Conservation (phyloP, 2,797 vertebrate genomes). For the Synanceia verrucosa region DNA sequence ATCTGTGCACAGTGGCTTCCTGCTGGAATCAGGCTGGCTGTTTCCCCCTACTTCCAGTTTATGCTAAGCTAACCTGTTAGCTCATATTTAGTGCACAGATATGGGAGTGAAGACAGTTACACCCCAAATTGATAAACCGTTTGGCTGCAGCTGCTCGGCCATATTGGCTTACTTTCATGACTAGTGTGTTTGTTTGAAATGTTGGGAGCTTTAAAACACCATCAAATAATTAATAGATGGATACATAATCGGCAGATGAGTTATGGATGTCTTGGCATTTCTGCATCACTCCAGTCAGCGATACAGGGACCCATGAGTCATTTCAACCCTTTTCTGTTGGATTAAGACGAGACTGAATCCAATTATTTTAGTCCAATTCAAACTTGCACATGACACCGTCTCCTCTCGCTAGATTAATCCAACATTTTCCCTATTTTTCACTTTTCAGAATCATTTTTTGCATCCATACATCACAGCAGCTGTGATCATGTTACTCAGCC, state of each 20-base stretch:
- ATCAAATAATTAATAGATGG: neutral
- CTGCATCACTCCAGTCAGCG: constrained; percentile 1
- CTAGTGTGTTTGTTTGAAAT: no score
- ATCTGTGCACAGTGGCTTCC: neutral
- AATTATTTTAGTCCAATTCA: constrained; percentile 10
- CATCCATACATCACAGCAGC: constrained; percentile 11
- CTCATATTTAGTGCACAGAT: neutral
- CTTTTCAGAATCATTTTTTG: neutral
- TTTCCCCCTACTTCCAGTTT: neutral
- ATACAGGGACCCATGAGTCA: constrained; percentile 2
- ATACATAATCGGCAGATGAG: neutral
- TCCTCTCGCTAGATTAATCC: neutral
- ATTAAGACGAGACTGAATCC: neutral
- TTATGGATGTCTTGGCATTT: constrained; percentile 2
- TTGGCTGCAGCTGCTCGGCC: neutral
- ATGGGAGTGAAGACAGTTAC: neutral
- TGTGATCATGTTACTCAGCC: constrained; percentile 27
- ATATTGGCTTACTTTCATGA: neutral
- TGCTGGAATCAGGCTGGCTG: neutral
- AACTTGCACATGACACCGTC: neutral
- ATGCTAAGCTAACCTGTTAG: constrained; percentile 1
- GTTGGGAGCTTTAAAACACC: no score
- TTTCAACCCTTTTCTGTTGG: neutral
- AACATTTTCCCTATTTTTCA: constrained; percentile 7
- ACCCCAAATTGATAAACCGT: neutral